Percentiles rank a stretch among this genome's conserved stretches.
Conservation (phyloP, 2,113 vertebrate genomes). For the Trematomus loennbergii region DNA sequence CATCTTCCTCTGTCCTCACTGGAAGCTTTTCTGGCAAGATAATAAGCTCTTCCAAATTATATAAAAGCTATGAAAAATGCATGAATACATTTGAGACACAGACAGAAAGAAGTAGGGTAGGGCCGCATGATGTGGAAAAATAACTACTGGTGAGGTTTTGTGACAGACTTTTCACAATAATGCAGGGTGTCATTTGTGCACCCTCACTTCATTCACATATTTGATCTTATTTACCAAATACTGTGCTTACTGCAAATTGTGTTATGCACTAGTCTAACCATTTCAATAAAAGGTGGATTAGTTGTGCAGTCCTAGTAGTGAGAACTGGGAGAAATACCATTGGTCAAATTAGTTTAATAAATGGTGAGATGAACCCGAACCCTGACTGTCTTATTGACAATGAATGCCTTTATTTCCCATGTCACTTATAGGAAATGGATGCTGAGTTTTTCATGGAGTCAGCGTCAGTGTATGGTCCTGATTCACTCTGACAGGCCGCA, state of each 20-base stretch:
- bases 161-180: too few species aligned
- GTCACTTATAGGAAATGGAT: neutral
- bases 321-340: neutral
- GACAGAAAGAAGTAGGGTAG: too few species aligned
- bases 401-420: too few species aligned
- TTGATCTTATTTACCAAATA: too few species aligned
- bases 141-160: too few species aligned
- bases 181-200: too few species aligned
- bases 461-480: slow-evolving; percentile 16
- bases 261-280: too few species aligned
- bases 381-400: neutral
- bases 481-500: slow-evolving; percentile 45
- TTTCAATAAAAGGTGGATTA: too few species aligned
- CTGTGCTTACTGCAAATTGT: too few species aligned
- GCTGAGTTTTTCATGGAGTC: slow-evolving; percentile 1
- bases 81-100: neutral
- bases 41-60: too few species aligned
- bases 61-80: neutral
- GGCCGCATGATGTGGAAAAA: neutral
- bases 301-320: neutral
- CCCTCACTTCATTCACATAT: too few species aligned
- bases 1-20: neutral
- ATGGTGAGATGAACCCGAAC: neutral
- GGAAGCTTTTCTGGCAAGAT: neutral
- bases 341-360: neutral